A percentile compares a stretch with the other conserved stretches of the same genome.
Conservation (phyloP, 2,113 vertebrate species). For the Promerops cafer region DNA sequence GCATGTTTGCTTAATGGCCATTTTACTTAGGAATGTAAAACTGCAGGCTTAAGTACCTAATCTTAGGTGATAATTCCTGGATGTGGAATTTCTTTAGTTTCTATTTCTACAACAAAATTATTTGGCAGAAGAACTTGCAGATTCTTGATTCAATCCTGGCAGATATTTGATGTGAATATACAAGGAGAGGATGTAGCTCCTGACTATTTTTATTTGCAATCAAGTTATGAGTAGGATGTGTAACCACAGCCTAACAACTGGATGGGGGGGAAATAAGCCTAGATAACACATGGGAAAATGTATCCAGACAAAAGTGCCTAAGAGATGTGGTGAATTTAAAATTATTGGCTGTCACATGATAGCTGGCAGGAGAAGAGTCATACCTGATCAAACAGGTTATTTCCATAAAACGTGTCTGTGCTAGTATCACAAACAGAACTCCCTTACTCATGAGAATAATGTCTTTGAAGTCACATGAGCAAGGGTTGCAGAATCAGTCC, state of each 20-base stretch:
- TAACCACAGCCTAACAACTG: not conserved
- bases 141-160: not conserved
- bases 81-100: not conserved
- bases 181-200: not conserved
- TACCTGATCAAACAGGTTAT: slow-evolving; percentile 58
- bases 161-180: not conserved
- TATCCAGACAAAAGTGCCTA: slow-evolving; percentile 12
- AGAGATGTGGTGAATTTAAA: slow-evolving; percentile 35
- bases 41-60: not conserved
- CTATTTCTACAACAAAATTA: not conserved
- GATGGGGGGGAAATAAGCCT: fast-evolving
- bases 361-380: slow-evolving; percentile 50
- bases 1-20: not conserved
- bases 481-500: slow-evolving; percentile 36
- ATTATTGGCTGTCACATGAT: slow-evolving; percentile 51
- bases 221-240: not conserved
- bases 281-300: slow-evolving; percentile 57
- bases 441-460: slow-evolving; percentile 47
- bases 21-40: not conserved
- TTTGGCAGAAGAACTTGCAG: not conserved
- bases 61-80: not conserved
- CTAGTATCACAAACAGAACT: slow-evolving; percentile 49
- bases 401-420: slow-evolving; percentile 58
- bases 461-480: slow-evolving; percentile 46
- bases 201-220: not conserved